phyloP scores from a whole-genome alignment of 2,113 vertebrate genomes.

The Notarius lentiginosus region DNA sequence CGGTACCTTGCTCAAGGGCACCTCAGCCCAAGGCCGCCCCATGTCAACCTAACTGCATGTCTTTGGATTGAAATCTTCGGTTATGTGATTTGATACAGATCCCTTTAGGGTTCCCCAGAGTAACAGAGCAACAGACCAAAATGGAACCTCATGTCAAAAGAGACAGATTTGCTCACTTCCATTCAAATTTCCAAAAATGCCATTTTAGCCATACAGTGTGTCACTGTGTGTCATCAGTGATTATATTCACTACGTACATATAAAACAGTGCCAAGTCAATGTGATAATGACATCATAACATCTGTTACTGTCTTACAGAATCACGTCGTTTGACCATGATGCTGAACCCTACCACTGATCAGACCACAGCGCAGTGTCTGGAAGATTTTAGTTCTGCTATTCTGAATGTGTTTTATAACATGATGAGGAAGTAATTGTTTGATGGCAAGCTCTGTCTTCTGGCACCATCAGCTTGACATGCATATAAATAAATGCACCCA shows the following conservation, averaged over 20 bases:
- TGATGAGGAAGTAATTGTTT: constrained; percentile 42
- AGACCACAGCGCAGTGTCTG: background rate
- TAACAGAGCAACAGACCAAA: background rate
- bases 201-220: background rate
- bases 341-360: background rate
- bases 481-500: constrained; percentile 49
- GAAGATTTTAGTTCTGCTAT: constrained; percentile 25
- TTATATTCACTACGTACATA: background rate
- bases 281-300: background rate
- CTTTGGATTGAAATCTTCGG: background rate
- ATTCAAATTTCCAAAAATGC: background rate
- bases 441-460: constrained; percentile 21
- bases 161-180: background rate
- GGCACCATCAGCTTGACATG: constrained; percentile 8
- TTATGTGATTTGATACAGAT: background rate
- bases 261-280: background rate
- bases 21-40: too few species aligned
- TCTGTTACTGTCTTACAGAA: background rate
- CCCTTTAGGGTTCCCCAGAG: background rate
- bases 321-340: background rate
- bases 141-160: background rate
- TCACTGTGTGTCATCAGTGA: background rate
- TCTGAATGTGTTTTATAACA: constrained; percentile 24
- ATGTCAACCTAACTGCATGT: too few species aligned
- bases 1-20: too few species aligned